Conservation (phyloP, 2,113 vertebrate genomes). For the Diglossa brunneiventris region DNA sequence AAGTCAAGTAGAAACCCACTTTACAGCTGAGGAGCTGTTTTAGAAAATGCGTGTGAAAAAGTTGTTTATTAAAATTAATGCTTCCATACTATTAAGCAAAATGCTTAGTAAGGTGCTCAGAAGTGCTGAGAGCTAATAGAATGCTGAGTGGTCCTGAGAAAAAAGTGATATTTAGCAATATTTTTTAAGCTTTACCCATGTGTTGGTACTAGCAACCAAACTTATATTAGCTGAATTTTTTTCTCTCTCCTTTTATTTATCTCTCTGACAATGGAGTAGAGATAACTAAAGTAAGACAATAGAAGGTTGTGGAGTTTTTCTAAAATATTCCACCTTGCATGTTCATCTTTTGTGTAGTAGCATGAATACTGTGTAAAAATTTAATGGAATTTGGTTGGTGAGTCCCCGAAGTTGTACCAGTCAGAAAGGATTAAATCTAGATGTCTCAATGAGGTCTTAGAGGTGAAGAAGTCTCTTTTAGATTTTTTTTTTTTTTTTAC, state of each 20-base stretch:
- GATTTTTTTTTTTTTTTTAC: rapidly evolving
- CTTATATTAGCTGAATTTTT: not conserved
- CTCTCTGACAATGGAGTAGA: not conserved
- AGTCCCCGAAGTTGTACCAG: not conserved
- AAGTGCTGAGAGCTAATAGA: not conserved
- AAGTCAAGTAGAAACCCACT: not conserved
- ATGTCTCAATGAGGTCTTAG: not conserved
- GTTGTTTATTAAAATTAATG: not conserved
- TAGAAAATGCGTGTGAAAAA: not conserved
- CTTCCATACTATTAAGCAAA: not conserved
- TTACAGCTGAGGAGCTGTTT: not conserved
- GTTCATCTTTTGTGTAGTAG: not conserved
- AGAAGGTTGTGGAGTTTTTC: not conserved
- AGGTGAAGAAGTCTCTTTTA: not conserved
- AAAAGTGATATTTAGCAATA: not conserved
- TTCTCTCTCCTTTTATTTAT: not conserved
- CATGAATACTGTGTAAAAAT: not conserved
- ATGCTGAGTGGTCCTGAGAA: not conserved
- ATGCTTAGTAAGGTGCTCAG: not conserved
- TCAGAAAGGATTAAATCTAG: not conserved
- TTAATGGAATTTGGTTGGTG: not conserved
- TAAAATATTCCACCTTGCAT: not conserved
- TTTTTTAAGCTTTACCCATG: not conserved
- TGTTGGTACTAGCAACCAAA: not conserved
- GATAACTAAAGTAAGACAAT: not conserved